Conservation (phyloP, 2,113 vertebrate genomes). For the Centropus bengalensis region DNA sequence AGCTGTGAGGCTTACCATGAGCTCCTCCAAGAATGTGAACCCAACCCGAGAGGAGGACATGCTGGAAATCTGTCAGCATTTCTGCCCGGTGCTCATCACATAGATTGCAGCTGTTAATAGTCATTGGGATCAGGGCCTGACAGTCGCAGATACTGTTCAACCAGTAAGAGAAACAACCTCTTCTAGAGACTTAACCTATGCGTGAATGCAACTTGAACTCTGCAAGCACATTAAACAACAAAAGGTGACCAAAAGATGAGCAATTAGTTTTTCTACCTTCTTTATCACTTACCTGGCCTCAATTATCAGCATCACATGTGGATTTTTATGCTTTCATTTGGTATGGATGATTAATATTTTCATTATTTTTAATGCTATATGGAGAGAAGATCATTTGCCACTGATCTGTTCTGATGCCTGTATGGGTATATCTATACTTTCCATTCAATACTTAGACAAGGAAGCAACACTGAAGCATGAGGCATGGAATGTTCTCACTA, state of each 20-base stretch:
- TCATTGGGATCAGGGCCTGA: not conserved
- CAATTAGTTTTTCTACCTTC: not conserved
- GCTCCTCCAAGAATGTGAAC: rapidly evolving
- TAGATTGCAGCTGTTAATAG: not conserved
- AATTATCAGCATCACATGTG: not conserved
- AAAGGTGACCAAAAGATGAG: not conserved
- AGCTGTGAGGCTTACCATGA: not conserved
- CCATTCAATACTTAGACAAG: not conserved
- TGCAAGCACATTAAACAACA: not conserved
- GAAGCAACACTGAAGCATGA: not conserved
- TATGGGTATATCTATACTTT: not conserved
- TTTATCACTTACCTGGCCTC: not conserved
- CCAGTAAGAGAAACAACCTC: not conserved
- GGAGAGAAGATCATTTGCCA: not conserved
- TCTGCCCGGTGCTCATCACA: not conserved
- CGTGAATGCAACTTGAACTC: not conserved
- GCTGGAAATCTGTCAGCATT: not conserved
- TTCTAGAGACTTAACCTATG: not conserved
- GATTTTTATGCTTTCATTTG: not conserved
- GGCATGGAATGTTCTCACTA: not conserved
- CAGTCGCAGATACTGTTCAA: not conserved
- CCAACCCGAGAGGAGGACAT: not conserved
- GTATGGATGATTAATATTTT: not conserved
- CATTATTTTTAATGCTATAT: not conserved
- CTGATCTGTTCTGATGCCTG: not conserved